Evolutionary conservation across 2,113 vertebrate species (phyloP).

Genomic region (Hypomesus transpacificus): DNA sequence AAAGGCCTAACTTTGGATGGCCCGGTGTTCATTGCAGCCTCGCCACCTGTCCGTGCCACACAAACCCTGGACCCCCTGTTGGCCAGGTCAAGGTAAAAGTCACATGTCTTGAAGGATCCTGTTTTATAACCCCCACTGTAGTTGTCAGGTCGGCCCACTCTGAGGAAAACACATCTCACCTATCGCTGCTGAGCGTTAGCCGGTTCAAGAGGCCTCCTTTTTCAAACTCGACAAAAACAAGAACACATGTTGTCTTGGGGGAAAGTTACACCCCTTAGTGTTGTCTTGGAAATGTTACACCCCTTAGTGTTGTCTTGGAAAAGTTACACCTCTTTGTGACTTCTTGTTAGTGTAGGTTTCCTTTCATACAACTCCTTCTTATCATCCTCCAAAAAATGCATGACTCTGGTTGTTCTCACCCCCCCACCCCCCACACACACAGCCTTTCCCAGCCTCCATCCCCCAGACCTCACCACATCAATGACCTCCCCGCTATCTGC

Average conservation of each 20-base stretch:
- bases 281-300: slow-evolving; percentile 57
- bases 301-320: slow-evolving; percentile 56
- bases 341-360: slow-evolving; percentile 70
- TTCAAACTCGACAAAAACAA: slow-evolving; percentile 47
- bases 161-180: slow-evolving; percentile 43
- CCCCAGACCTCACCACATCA: slow-evolving; percentile 52
- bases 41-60: slow-evolving; percentile 72
- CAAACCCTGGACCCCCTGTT: slow-evolving; percentile 42
- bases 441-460: slow-evolving; percentile 34
- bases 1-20: slow-evolving; percentile 66
- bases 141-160: neutral
- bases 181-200: slow-evolving; percentile 48
- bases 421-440: slow-evolving; percentile 50
- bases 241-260: slow-evolving; percentile 50
- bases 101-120: neutral
- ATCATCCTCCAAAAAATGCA: slow-evolving; percentile 74
- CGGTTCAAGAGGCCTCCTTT: slow-evolving; percentile 44
- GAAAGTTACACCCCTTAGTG: slow-evolving; percentile 48
- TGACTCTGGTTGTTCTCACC: slow-evolving; percentile 64
- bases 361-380: slow-evolving; percentile 66
- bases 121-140: neutral
- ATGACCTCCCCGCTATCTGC: slow-evolving; percentile 62
- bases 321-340: slow-evolving; percentile 46
- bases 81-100: slow-evolving; percentile 45
- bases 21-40: slow-evolving; percentile 35